A percentile compares a stretch with the other conserved stretches of the same genome.
Evolutionary conservation across 2,797 vertebrate genomes (phyloP).

Genomic region (Brachymystax lenok): DNA sequence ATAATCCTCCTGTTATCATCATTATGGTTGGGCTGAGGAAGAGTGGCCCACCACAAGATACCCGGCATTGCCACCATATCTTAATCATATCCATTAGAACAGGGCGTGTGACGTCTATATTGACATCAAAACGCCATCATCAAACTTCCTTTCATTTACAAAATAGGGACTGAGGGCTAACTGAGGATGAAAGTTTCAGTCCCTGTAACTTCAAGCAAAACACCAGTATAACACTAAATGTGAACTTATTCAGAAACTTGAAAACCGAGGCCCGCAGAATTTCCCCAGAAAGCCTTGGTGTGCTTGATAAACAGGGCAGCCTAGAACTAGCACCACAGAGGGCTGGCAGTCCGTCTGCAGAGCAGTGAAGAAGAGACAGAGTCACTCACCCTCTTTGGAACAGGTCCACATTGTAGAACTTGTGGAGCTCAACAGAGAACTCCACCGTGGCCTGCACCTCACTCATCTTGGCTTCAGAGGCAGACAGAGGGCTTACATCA

Average conservation of each 20-base stretch:
- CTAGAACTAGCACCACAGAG: neutral
- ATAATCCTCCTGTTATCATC: neutral
- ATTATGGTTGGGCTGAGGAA: neutral
- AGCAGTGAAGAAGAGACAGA: neutral
- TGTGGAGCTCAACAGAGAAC: constrained; percentile 98
- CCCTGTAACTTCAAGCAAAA: neutral
- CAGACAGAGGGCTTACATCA: constrained; percentile 78
- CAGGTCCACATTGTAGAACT: constrained; percentile 99
- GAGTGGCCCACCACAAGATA: neutral
- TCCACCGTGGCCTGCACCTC: constrained; percentile 98
- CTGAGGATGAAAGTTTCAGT: neutral
- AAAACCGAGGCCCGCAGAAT: too few relatives aligned
- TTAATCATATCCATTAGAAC: neutral
- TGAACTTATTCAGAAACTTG: too few relatives aligned
- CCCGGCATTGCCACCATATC: neutral
- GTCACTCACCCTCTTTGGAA: constrained; percentile 95
- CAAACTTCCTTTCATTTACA: too few relatives aligned
- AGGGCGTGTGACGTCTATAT: neutral
- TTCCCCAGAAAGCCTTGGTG: neutral
- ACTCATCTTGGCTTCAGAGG: constrained; percentile 87
- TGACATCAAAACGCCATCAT: neutral
- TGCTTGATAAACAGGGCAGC: neutral
- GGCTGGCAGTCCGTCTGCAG: neutral
- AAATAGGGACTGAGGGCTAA: neutral
- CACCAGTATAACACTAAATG: too few relatives aligned